Percentiles rank a stretch among this genome's conserved stretches.
These are phyloP conservation scores for Poeciliopsis retropinna DNA, from an alignment of 2,113 vertebrate species.

Conservation along the genomic window DNA sequence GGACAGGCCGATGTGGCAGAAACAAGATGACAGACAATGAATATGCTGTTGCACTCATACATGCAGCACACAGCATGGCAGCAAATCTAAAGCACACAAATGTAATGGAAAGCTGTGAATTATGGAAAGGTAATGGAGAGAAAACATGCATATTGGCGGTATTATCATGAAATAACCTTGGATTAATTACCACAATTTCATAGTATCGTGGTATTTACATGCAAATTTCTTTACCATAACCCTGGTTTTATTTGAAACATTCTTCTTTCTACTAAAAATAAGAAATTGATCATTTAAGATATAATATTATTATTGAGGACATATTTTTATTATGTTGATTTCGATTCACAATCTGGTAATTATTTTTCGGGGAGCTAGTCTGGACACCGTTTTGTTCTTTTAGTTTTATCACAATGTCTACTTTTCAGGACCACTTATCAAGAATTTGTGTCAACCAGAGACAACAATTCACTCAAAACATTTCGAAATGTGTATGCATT, in stretches of 20 bases:
- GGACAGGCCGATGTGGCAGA: constrained; percentile 35
- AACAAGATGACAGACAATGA: constrained; percentile 9
- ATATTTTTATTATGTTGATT: not conserved
- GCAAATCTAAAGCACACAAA: constrained; percentile 3
- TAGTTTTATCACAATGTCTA: too few relatives aligned
- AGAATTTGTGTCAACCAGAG: too few relatives aligned
- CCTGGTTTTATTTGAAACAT: too few relatives aligned
- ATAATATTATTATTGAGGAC: not conserved
- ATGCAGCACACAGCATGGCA: not conserved
- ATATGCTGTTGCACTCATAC: constrained; percentile 4
- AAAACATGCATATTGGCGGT: constrained; percentile 33
- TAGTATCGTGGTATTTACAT: too few relatives aligned
- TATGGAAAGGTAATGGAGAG: constrained; percentile 16
- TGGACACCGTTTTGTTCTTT: not conserved
- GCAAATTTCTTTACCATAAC: too few relatives aligned
- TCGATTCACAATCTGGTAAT: not conserved
- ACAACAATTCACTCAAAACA: too few relatives aligned
- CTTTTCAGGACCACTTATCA: too few relatives aligned
- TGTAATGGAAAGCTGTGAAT: not conserved
- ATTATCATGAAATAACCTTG: not conserved
- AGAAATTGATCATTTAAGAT: not conserved
- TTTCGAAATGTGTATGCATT: too few relatives aligned
- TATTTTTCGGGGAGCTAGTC: not conserved
- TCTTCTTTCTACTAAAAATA: too few relatives aligned
- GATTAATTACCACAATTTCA: not conserved